Conservation (phyloP, 64 coral and sea anemone genomes). For the Montipora capricornis region DNA sequence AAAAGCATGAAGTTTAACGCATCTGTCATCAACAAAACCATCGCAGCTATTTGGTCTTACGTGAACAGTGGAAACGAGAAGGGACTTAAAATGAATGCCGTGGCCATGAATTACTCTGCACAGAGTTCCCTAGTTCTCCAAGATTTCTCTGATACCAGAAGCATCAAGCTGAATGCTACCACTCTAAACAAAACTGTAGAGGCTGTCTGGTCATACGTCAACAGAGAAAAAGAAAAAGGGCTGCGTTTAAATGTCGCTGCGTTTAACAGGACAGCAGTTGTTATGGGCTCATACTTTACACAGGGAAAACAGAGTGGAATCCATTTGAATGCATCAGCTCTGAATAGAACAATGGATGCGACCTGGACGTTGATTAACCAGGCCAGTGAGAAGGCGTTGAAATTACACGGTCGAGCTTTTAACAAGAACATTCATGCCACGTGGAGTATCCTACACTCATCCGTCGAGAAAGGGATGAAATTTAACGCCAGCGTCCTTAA, state of each 20-base stretch:
- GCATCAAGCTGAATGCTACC: constrained; percentile 80
- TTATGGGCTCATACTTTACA: constrained; percentile 77
- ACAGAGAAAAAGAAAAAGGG: constrained; percentile 73
- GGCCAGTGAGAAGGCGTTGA: constrained; percentile 26
- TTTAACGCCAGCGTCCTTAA: constrained; percentile 74
- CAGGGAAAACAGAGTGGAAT: constrained; percentile 30
- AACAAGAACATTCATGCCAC: constrained; percentile 69
- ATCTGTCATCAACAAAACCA: constrained; percentile 41
- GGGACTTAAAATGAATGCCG: constrained; percentile 70
- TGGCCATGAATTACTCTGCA: constrained; percentile 69
- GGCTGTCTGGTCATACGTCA: constrained; percentile 63
- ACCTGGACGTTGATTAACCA: constrained; percentile 40
- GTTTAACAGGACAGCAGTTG: constrained; percentile 58
- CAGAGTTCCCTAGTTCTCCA: constrained; percentile 73
- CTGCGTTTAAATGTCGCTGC: constrained; percentile 80
- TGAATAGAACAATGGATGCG: constrained; percentile 18
- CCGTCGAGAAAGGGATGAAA: constrained; percentile 56
- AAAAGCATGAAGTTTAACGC: constrained; percentile 70
- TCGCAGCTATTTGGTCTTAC: constrained; percentile 53
- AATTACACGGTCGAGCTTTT: constrained; percentile 47
- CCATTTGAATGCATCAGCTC: constrained; percentile 44
- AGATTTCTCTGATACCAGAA: constrained; percentile 63
- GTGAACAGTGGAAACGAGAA: constrained; percentile 15
- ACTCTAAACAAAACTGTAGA: constrained; percentile 45
- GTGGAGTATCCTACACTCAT: constrained; percentile 61